These are phyloP conservation scores for Sclerurus mexicanus DNA, from an alignment of 2,113 vertebrate species.

Conservation along the genomic window DNA sequence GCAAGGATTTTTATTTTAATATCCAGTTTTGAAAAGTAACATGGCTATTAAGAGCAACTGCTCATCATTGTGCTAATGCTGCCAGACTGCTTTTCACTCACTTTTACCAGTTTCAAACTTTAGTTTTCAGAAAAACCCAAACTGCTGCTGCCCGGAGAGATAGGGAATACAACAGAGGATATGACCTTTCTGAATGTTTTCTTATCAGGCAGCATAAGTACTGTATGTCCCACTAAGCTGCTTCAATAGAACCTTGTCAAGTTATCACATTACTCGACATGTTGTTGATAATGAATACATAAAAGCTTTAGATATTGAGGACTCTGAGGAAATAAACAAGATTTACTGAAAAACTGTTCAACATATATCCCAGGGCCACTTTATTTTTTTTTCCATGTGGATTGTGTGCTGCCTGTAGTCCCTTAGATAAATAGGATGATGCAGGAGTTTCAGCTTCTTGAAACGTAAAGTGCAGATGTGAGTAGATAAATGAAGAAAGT, in stretches of 20 bases:
- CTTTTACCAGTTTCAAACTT: constrained; percentile 18
- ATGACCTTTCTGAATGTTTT: constrained; percentile 70
- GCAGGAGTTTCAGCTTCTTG: constrained; percentile 33
- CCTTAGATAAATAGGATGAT: constrained; percentile 48
- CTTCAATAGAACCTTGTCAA: constrained; percentile 70
- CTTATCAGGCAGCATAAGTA: constrained; percentile 63
- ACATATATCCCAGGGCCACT: constrained; percentile 28
- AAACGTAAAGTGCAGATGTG: constrained; percentile 38
- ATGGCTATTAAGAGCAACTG: background rate
- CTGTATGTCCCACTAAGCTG: constrained; percentile 65
- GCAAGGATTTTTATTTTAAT: background rate
- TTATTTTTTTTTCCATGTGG: background rate
- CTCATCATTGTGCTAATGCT: background rate
- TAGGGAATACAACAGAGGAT: constrained; percentile 56
- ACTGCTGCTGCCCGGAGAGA: constrained; percentile 31
- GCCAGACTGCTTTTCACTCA: background rate
- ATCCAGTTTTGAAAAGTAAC: background rate
- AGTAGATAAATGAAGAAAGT: constrained; percentile 44
- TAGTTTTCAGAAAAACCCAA: background rate
- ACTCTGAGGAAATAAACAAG: constrained; percentile 64
- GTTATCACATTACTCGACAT: constrained; percentile 62
- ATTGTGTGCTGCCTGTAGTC: constrained; percentile 33
- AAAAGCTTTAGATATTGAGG: constrained; percentile 68
- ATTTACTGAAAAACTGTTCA: constrained; percentile 61
- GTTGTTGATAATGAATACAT: constrained; percentile 72